Evolutionary conservation across 2,797 vertebrate species (phyloP).

Genomic region (Catharus ustulatus): DNA sequence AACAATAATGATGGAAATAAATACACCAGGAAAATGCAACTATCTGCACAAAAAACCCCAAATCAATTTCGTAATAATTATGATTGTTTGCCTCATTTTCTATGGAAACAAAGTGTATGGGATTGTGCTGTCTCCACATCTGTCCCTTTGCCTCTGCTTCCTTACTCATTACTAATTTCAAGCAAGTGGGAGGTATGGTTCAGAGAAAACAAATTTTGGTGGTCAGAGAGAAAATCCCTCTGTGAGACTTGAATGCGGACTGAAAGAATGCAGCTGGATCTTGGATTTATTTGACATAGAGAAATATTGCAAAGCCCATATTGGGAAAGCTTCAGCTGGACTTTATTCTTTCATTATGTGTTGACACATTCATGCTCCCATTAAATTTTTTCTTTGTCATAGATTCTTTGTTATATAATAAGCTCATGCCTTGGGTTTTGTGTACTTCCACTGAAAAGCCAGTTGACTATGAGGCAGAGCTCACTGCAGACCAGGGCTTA

Average conservation of each 20-base stretch:
- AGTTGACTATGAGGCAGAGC: not conserved
- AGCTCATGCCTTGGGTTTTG: not conserved
- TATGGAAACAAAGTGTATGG: not conserved
- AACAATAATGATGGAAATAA: not conserved
- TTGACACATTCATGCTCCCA: not conserved
- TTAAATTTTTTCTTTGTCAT: not conserved
- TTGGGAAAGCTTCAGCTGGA: not conserved
- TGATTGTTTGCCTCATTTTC: not conserved
- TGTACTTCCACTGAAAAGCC: not conserved
- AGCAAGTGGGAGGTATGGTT: not conserved
- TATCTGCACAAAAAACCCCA: not conserved
- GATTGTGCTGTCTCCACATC: not conserved
- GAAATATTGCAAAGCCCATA: not conserved
- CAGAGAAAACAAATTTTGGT: not conserved
- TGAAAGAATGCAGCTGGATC: not conserved
- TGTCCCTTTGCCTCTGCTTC: not conserved
- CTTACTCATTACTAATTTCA: not conserved
- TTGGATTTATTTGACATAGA: not conserved
- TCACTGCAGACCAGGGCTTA: not conserved
- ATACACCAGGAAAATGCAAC: not conserved
- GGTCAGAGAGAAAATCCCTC: not conserved
- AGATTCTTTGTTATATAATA: not conserved
- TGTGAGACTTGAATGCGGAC: not conserved
- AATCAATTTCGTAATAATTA: not conserved
- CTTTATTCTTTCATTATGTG: not conserved